Evolutionary conservation across 2,888 invertebrate genomes (phyloP), one percentile per base, ranked within the genome.

Genomic region (Brachylomia viminalis): DNA sequence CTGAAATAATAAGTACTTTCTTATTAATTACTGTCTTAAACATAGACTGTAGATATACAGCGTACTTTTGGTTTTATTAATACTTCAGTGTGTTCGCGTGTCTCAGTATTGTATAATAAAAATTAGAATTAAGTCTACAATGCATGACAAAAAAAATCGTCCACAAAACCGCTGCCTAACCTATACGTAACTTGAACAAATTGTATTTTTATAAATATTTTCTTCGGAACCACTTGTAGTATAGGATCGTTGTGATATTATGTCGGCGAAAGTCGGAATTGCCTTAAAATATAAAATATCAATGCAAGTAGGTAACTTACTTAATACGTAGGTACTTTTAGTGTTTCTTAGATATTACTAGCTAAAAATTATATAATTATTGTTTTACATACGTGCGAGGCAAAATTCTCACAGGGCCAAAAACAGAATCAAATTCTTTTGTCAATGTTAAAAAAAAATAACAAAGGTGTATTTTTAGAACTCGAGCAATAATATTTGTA

Each of bases 81-180:
- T 33, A 42, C 54, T 78, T 74, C 20, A 42, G 42, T 79, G 20
- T 75, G 52, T 78, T 72, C 75, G 65, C 27, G 80, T 86, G 83
- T 77, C 85, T 82, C 89, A 88, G 85, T 80, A 69, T 49, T 66
- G 54, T 95, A 92, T 95, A 94, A 94, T 94, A 94, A 87, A 89
- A 81, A 80, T 91, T 94, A 93, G 86, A 82, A 79, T 89, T 93
- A 93, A 92, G 92, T 88, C 84, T 90, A 91, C 88, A 87, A 89
- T 92, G 93, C 95, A 96, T 95, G 95, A 95, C 95, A 95, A 95
- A 91, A 86, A 84, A 86, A 82, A 92, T 90, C 91, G 91, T 92
- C 92, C 93, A 91, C 88, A 88, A 84, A 88, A 89, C 86, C 80
- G 85, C 86, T 90, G 90, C 91, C 92, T 93, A 90, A 91, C 90